Evolutionary conservation across 1,140 invertebrate species (phyloP).

Genomic region (Solen grandis): DNA sequence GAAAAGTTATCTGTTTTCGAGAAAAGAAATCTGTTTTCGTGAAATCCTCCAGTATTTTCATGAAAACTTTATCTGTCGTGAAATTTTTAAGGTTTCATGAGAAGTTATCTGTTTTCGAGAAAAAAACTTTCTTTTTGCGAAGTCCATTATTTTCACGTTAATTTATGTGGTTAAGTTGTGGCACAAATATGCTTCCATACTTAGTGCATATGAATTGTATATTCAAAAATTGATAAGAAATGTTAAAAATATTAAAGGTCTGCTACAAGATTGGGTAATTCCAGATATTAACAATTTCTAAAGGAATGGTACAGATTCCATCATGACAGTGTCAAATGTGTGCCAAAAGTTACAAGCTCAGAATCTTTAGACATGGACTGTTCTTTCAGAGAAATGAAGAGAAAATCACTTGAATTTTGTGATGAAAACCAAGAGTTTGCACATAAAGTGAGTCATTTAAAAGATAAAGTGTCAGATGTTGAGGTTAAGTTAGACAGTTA

Average conservation of each 20-base stretch:
- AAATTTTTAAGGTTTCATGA: too few relatives aligned
- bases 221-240: constrained; percentile 3
- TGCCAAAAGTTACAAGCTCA: constrained; percentile 11
- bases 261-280: constrained; percentile 2
- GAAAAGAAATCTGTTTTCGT: too few relatives aligned
- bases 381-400: constrained; percentile 4
- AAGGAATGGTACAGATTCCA: neutral
- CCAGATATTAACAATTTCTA: constrained; percentile 2
- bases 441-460: neutral
- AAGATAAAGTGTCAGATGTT: constrained; percentile 14
- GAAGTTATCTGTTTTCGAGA: too few relatives aligned
- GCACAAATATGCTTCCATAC: too few relatives aligned
- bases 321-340: constrained; percentile 12
- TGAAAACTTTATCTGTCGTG: too few relatives aligned
- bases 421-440: constrained; percentile 12
- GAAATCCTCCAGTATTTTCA: too few relatives aligned
- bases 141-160: too few relatives aligned
- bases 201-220: neutral
- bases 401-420: constrained; percentile 15
- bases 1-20: too few relatives aligned
- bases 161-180: too few relatives aligned
- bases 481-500: constrained; percentile 8
- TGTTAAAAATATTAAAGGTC: constrained; percentile 15
- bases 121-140: too few relatives aligned
- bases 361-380: constrained; percentile 1